Evolutionary conservation across 2,113 vertebrate genomes (phyloP), one percentile per base, ranked within the genome.

Genomic region (Aviceda subcristata): DNA sequence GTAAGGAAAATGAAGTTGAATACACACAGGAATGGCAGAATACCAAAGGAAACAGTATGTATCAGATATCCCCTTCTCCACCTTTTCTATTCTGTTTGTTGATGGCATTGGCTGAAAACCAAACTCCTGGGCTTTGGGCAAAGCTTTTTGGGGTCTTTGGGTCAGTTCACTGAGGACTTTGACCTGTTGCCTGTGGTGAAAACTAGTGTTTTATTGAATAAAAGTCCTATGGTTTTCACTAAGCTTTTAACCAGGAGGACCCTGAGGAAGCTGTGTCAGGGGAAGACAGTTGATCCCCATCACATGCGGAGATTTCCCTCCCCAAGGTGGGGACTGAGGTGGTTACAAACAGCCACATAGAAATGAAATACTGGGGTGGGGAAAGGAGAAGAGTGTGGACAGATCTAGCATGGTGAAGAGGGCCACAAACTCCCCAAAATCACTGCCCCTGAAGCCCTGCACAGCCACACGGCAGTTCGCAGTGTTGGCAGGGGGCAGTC

Each of bases 381-480:
- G 56, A 18, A 53, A 41, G n/a, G 48, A 71, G 30, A 67, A 64
- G 11, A 63, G 15, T 3, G 15, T 48, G 27, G 32, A 15, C 10
- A 62, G 80, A 39, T 30, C 27, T 21, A 56, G 32, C 8, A 5
- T 14, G n/a, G 32, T 30, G 21, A 36, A 76, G 29, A 27, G 17
- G 24, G 41, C 10, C 32, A 32, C 30, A 55, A 48, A 55, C 16
- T 57, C 29, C 48, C 41, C 32, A 6, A 45, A 53, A 50, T 7
- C 41, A 4, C 9, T 19, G 12, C 5, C 14, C 16, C 34, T 56
- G 36, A 36, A 68, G 41, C 32, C 46, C 13, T 9, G 9, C 32
- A 6, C 1, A 0, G 41, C 36, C 34, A 17, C 7, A 18, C 0
- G 0, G 50, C 29, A 7, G 57, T 14, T 43, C 0, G 1, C 29